Evolutionary conservation across 2,797 vertebrate genomes (phyloP).

Genomic region (Glossophaga mutica): DNA sequence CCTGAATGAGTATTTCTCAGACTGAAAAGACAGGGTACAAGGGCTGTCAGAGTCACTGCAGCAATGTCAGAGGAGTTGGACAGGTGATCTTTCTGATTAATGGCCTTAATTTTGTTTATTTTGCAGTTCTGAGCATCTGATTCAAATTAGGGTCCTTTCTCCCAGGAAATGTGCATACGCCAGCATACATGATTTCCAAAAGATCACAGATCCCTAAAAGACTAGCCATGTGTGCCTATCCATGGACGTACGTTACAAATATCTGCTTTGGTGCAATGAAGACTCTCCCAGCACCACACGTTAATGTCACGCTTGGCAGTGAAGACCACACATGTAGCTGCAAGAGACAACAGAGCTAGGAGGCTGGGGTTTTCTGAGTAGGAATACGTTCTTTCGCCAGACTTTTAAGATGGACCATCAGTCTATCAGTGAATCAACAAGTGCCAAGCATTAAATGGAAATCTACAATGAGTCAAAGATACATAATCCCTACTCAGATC

Average conservation of each 20-base stretch:
- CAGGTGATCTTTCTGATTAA: background rate
- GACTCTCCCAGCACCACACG: background rate
- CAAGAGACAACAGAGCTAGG: background rate
- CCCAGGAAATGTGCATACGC: background rate
- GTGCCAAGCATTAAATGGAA: slow-evolving; percentile 20
- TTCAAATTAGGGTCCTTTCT: background rate
- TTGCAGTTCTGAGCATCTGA: background rate
- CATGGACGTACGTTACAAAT: background rate
- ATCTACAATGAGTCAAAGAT: slow-evolving; percentile 50
- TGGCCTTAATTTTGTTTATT: background rate
- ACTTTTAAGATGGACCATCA: background rate
- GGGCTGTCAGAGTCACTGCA: background rate
- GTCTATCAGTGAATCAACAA: slow-evolving; percentile 28
- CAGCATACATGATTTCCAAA: background rate
- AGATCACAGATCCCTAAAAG: background rate
- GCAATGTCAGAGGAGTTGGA: background rate
- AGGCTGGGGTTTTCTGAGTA: background rate
- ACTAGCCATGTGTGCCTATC: background rate
- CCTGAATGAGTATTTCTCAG: background rate
- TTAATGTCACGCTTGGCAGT: background rate
- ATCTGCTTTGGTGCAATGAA: background rate
- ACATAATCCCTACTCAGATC: slow-evolving; percentile 24
- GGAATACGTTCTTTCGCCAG: background rate
- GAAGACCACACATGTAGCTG: background rate
- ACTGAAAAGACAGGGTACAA: background rate